Conservation (phyloP, 2,888 invertebrate species). For the Theretra japonica region DNA sequence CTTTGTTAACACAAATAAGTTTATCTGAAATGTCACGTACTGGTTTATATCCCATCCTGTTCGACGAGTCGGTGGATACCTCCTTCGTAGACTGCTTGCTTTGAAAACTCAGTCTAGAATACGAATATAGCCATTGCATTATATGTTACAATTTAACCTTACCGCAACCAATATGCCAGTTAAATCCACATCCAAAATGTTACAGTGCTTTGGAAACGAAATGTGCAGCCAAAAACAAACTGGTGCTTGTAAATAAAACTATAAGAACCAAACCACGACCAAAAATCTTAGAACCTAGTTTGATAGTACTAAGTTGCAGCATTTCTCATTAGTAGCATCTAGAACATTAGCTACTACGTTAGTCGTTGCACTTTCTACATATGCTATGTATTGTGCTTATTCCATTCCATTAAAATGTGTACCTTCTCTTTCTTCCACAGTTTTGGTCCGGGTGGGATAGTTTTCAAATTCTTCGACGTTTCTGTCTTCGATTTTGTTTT, state of each 20-base stretch:
- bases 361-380: slow-evolving; percentile 16
- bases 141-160: background rate
- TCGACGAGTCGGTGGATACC: slow-evolving; percentile 3
- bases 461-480: background rate
- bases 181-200: background rate
- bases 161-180: slow-evolving; percentile 4
- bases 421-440: background rate
- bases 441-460: background rate
- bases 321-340: background rate
- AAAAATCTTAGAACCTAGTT: background rate
- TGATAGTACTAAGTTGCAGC: background rate
- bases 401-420: slow-evolving; percentile 9
- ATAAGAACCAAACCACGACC: background rate
- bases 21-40: slow-evolving; percentile 17
- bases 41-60: background rate
- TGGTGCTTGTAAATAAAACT: slow-evolving; percentile 1
- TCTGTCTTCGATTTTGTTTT: background rate
- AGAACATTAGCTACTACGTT: slow-evolving; percentile 16
- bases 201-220: slow-evolving; percentile 16
- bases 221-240: slow-evolving; percentile 20
- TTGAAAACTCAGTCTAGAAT: slow-evolving; percentile 28
- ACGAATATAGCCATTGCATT: slow-evolving; percentile 5
- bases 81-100: slow-evolving; percentile 20
- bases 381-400: slow-evolving; percentile 13
- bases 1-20: slow-evolving; percentile 16